Evolutionary conservation across 2,888 invertebrate genomes (phyloP), one percentile per base, ranked within the genome.

Genomic region (Ochropacha duplaris): DNA sequence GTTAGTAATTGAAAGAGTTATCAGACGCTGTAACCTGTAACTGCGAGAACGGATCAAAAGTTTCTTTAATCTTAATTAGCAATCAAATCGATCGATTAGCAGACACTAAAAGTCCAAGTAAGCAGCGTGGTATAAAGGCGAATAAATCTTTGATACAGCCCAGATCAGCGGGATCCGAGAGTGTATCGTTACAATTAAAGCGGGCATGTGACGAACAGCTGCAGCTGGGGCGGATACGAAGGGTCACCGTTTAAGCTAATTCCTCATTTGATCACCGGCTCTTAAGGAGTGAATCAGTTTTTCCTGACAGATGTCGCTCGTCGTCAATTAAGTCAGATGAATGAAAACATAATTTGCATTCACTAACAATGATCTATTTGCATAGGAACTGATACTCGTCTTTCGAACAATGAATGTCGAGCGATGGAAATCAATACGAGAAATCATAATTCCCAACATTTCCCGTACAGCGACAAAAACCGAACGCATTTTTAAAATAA

Each of bases 201-300:
- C 72, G 81, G 78, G 81, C 81, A 78, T 76, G 83, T 59, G 55
- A 50, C 55, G 64, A 65, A 86, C 91, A 91, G 90, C 90, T 90
- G 92, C 86, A 72, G 68, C 66, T 81, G 75, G 12, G 31, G 76
- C 91, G 92, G 92, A 91, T 88, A 86, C 79, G 81, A 84, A 84
- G 88, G 92, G 92, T 92, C 92, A 92, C 79, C 82, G 79, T 81
- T 86, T 87, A 88, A 88, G n/a, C 83, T 86, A 81, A 77, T 77
- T 78, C 81, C 75, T 84, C 86, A 84, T 86, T 86, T 86, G 87
- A 86, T 85, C 85, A 86, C 81, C 76, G 72, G 81, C 76, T 74
- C 82, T 86, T 86, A 87, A 88, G 80, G 85, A 88, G 83, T 92
- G 92, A 92, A 90, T 92, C 92, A 92, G 86, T 86, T 88, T 84